These are phyloP conservation scores for Yponomeuta evonymella DNA, from an alignment of 2,888 invertebrate genomes.

Conservation along the genomic window DNA sequence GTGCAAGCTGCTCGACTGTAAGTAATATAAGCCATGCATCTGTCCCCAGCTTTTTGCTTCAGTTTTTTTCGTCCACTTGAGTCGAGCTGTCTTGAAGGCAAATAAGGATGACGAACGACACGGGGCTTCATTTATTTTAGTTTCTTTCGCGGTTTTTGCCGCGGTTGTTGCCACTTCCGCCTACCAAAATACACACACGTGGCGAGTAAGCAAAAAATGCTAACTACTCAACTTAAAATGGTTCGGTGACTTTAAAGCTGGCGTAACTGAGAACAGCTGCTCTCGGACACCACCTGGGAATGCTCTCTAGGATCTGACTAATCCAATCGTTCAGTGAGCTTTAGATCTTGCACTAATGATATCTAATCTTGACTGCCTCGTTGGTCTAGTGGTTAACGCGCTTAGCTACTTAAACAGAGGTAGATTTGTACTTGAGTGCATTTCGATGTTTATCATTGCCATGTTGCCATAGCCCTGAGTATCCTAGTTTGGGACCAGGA, in stretches of 20 bases:
- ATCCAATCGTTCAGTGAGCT: background rate
- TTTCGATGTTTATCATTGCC: too few species aligned
- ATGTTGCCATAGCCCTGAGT: too few species aligned
- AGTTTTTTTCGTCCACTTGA: background rate
- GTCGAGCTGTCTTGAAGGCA: background rate
- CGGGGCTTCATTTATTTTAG: background rate
- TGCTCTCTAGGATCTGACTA: background rate
- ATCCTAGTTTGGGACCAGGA: too few species aligned
- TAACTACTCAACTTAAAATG: background rate
- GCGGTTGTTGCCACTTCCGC: background rate
- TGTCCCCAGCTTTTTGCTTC: background rate
- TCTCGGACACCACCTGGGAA: background rate
- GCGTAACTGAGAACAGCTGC: background rate
- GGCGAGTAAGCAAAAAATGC: background rate
- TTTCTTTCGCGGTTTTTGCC: background rate
- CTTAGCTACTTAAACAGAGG: too few species aligned
- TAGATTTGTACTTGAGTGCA: too few species aligned
- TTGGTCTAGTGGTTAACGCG: too few species aligned
- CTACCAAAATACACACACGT: background rate
- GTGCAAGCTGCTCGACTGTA: background rate
- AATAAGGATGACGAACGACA: background rate
- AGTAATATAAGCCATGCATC: background rate
- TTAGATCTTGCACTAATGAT: too few species aligned
- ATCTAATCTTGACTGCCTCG: too few species aligned
- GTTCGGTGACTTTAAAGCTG: background rate